Conservation (phyloP, 2,113 vertebrate genomes). For the Eulemur macaco region DNA sequence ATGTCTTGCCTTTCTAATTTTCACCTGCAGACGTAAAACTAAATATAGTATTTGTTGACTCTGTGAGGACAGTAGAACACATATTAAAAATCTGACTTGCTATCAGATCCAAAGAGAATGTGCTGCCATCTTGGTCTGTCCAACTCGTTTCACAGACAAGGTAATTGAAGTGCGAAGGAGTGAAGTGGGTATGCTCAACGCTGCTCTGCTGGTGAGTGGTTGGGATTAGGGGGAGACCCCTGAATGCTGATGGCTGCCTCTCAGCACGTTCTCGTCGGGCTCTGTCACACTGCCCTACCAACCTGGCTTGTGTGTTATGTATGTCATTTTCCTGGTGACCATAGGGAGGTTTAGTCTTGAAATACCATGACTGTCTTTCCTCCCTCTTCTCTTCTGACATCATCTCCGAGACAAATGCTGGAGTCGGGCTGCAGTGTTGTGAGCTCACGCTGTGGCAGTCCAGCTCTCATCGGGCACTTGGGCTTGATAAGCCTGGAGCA, state of each 20-base stretch:
- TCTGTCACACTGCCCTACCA: not conserved
- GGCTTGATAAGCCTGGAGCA: slow-evolving; percentile 81
- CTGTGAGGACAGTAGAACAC: not conserved
- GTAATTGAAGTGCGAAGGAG: not conserved
- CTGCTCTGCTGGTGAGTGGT: not conserved
- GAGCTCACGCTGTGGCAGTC: slow-evolving; percentile 51
- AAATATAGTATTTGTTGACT: not conserved
- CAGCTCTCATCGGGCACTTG: slow-evolving; percentile 76
- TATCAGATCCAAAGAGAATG: not conserved
- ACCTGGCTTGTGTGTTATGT: not conserved
- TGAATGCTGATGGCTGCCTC: not conserved
- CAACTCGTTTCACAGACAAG: not conserved
- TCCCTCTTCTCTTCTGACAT: not conserved
- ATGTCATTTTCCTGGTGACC: not conserved
- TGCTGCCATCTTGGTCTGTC: not conserved
- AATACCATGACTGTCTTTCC: not conserved
- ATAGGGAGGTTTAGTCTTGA: not conserved
- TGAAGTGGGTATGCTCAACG: not conserved
- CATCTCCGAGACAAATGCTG: not conserved
- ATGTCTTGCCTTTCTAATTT: slow-evolving; percentile 32
- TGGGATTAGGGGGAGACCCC: not conserved
- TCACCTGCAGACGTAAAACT: not conserved
- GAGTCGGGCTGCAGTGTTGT: not conserved
- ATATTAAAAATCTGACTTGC: not conserved
- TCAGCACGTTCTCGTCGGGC: not conserved